phyloP scores from a whole-genome alignment of 2,797 vertebrate species.

The Pagetopsis macropterus region DNA sequence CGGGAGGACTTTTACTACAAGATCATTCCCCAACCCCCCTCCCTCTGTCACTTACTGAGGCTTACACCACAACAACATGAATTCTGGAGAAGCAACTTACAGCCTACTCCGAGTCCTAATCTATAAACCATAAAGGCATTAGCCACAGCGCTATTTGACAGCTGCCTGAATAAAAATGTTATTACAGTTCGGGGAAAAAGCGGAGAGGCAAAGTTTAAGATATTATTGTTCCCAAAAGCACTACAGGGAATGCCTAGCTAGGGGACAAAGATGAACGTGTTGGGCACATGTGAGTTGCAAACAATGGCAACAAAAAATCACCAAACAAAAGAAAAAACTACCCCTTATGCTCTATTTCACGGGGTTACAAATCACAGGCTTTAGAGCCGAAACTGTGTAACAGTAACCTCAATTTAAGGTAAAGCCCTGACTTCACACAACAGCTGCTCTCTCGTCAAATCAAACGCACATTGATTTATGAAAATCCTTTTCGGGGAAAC shows the following conservation, averaged over 20 bases:
- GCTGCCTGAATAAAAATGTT: constrained; percentile 38
- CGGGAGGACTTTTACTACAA: constrained; percentile 79
- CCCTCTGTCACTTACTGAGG: constrained; percentile 67
- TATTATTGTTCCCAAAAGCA: not conserved
- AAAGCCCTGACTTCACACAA: constrained; percentile 35
- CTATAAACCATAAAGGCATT: constrained; percentile 69
- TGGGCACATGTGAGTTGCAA: not conserved
- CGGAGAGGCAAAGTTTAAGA: not conserved
- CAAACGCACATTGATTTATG: constrained; percentile 41
- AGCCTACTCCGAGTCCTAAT: constrained; percentile 55
- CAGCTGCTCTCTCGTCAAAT: constrained; percentile 33
- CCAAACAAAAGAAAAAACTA: constrained; percentile 68
- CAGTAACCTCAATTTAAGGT: constrained; percentile 39
- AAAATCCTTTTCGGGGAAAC: constrained; percentile 8
- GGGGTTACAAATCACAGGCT: constrained; percentile 45
- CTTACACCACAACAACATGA: constrained; percentile 72
- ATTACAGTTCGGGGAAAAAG: constrained; percentile 16
- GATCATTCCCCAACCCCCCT: constrained; percentile 67
- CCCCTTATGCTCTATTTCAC: constrained; percentile 57
- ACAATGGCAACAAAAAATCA: not conserved
- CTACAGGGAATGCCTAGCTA: too few species aligned
- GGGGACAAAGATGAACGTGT: not conserved
- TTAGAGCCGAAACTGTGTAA: constrained; percentile 37
- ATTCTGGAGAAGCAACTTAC: constrained; percentile 72
- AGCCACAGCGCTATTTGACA: constrained; percentile 45